Evolutionary conservation across 1,140 invertebrate genomes (phyloP), one percentile per base, ranked within the genome.

Genomic region (Archivesica marissinica): DNA sequence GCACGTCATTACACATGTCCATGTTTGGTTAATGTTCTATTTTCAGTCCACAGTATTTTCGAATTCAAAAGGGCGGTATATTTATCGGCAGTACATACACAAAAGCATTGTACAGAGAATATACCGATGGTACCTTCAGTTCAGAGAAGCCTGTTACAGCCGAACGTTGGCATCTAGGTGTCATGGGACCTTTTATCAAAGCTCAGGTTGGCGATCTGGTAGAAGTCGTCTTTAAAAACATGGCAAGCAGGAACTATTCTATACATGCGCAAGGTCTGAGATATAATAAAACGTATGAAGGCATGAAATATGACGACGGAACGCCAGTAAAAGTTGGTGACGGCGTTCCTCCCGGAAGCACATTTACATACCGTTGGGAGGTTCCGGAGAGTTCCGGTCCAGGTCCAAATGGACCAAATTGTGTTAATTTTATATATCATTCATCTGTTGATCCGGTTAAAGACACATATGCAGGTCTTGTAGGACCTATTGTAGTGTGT

Each of bases 71-170:
- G 50, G 85, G 86, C 35, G 78, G 79, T 9, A 59, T 84, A 13
- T 88, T 80, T 66, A 86, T 90, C n/a, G 92, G 92, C 20, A 81
- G 82, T n/a, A 87, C 72, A 13, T 92, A 93, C 87, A 90, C 87
- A 47, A 93, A 93, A 78, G 92, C 89, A 6, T 33, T 92, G n/a
- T 93, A 88, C 74, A 39, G 88, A 17, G 90, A 93, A 75, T 93
- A 89, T 86, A 92, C 90, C 13, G 91, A 93, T 77, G 38, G 28
- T 15, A 89, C 86, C 13, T 93, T 93, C 75, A 88, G 76, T 4
- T 47, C 52, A 9, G 81, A 82, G 39, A 92, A 90, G 76, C 72
- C 68, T 0, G 59, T 89, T 9, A 75, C 50, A 2, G 52, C 38
- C 0, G 81, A 87, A 20, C 86, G 90, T 33, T 50, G 59, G 13